Evolutionary conservation across 2,888 invertebrate species (phyloP).

Genomic region (Hirtodrosophila histrioides): DNA sequence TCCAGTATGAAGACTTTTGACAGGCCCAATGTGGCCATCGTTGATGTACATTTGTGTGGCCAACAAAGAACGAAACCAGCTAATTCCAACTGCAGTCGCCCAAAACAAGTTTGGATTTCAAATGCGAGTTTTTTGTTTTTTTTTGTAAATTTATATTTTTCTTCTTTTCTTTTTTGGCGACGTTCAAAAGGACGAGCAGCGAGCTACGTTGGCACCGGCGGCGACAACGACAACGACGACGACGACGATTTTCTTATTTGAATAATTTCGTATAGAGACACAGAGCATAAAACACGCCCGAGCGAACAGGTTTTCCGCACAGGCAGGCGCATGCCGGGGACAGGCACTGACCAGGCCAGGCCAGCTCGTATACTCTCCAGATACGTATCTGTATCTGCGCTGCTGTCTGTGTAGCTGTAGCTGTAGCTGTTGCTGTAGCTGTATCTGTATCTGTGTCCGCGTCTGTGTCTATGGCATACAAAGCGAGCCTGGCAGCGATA

Average conservation of each 20-base stretch:
- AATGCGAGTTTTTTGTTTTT: slow-evolving; percentile 25
- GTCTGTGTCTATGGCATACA: slow-evolving; percentile 58
- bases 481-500: slow-evolving; percentile 35
- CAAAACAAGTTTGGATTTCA: slow-evolving; percentile 49
- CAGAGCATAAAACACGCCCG: slow-evolving; percentile 55
- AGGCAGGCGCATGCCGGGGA: slow-evolving; percentile 58
- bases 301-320: slow-evolving; percentile 74
- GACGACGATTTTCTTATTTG: slow-evolving; percentile 72
- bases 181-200: slow-evolving; percentile 45
- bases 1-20: slow-evolving; percentile 99
- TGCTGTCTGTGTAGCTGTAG: slow-evolving; percentile 27
- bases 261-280: slow-evolving; percentile 73
- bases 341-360: slow-evolving; percentile 36
- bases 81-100: slow-evolving; percentile 29
- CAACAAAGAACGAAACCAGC: slow-evolving; percentile 38
- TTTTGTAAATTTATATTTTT: slow-evolving; percentile 10
- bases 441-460: slow-evolving; percentile 7
- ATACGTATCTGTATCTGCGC: slow-evolving; percentile 11
- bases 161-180: slow-evolving; percentile 13
- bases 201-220: slow-evolving; percentile 24
- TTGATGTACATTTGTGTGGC: slow-evolving; percentile 83
- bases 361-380: not conserved
- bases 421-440: slow-evolving; percentile 33
- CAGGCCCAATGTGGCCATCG: slow-evolving; percentile 97
- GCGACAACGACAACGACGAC: slow-evolving; percentile 23